A percentile compares a stretch with the other conserved stretches of the same genome.
phyloP scores from a whole-genome alignment of 1,140 invertebrate species.

The Branchinecta lynchi region DNA sequence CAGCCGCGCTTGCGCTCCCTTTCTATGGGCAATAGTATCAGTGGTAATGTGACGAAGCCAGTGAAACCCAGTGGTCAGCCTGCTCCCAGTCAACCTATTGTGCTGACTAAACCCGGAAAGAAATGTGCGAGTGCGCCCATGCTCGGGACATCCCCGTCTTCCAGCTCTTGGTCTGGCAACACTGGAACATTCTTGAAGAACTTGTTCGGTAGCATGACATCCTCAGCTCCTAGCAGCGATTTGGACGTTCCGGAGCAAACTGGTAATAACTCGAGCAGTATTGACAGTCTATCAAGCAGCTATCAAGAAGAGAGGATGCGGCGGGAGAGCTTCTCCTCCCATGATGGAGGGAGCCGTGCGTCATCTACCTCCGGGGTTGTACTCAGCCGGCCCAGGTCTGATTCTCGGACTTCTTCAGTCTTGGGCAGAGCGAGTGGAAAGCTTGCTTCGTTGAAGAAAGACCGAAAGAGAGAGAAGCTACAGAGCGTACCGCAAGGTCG shows the following conservation, averaged over 20 bases:
- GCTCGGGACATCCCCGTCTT: conserved; percentile 22
- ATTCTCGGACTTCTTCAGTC: conserved; percentile 13
- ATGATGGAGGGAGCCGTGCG: background rate
- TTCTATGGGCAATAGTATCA: conserved; percentile 42
- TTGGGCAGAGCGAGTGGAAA: conserved; percentile 12
- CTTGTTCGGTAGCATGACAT: conserved; percentile 12
- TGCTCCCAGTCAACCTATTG: conserved; percentile 3
- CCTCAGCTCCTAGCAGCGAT: background rate
- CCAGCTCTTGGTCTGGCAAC: conserved; percentile 21
- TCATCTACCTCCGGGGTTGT: background rate
- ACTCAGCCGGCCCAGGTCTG: conserved; percentile 8
- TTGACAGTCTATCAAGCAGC: conserved; percentile 3
- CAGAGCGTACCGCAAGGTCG: conserved; percentile 21
- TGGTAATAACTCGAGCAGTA: conserved; percentile 19
- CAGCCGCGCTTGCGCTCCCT: conserved; percentile 43
- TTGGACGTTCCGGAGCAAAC: conserved; percentile 27
- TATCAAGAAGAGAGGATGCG: background rate
- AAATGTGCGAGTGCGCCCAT: conserved; percentile 44
- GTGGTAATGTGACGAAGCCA: conserved; percentile 14
- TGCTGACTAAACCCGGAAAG: conserved; percentile 24
- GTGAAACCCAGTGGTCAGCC: conserved; percentile 13
- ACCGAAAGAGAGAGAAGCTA: conserved; percentile 16
- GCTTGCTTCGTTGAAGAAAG: conserved; percentile 17
- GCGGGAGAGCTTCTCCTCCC: background rate
- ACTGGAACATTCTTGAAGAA: conserved; percentile 16